Conservation (phyloP, 2,113 vertebrate genomes). For the Passer montanus region DNA sequence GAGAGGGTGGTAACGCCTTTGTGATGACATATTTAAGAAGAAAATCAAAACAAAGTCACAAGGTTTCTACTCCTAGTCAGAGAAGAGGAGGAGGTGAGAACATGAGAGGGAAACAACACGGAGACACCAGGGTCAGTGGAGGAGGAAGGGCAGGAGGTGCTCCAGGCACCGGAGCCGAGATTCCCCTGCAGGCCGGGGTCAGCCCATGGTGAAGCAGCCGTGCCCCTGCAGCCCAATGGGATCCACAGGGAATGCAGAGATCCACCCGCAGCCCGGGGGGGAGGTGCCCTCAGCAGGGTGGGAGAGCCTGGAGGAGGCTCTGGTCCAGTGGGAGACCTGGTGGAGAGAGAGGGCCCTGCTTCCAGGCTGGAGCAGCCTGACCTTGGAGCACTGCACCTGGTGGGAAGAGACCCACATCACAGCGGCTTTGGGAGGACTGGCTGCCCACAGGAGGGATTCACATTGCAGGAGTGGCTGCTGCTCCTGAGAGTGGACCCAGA, state of each 20-base stretch:
- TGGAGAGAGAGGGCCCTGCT: background rate
- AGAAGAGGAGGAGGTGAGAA: background rate
- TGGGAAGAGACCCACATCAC: background rate
- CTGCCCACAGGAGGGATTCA: background rate
- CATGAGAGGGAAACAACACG: background rate
- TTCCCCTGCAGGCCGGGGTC: background rate
- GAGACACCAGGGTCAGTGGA: background rate
- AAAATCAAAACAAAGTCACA: too few species aligned
- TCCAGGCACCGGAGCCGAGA: background rate
- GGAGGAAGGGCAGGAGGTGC: background rate
- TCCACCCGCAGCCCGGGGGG: background rate
- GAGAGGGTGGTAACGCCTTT: background rate
- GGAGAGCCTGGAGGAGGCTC: too few species aligned
- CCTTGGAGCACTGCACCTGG: background rate
- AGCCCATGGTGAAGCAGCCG: background rate
- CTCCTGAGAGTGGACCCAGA: background rate
- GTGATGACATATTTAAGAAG: background rate
- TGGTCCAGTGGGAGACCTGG: too few species aligned
- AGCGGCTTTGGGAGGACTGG: background rate
- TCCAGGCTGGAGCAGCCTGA: background rate
- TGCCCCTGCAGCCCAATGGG: background rate
- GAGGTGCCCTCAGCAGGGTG: background rate
- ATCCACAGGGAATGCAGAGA: background rate
- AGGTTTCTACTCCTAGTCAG: too few species aligned
- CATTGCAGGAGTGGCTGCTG: background rate